Evolutionary conservation across 2,888 invertebrate species (phyloP).

Genomic region (Taphrorychus bicolor): DNA sequence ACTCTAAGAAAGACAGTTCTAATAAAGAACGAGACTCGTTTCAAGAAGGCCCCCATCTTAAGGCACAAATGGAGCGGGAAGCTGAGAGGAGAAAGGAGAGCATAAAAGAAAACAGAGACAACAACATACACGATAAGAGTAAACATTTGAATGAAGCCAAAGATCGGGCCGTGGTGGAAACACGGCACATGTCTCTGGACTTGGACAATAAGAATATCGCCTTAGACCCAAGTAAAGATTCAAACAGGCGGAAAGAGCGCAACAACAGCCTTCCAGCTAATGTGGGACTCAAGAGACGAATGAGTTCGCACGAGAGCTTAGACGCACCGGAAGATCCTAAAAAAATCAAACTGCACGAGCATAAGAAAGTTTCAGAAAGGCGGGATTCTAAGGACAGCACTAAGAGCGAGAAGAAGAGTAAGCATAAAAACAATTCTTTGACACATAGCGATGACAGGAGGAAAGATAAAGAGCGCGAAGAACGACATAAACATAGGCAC

Average conservation of each 20-base stretch:
- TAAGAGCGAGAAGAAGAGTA: slow-evolving; percentile 57
- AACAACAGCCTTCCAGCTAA: slow-evolving; percentile 70
- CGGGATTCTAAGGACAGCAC: slow-evolving; percentile 75
- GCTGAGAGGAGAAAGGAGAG: slow-evolving; percentile 59
- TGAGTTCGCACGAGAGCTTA: slow-evolving; percentile 75
- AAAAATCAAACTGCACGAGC: slow-evolving; percentile 64
- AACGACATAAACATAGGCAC: slow-evolving; percentile 53
- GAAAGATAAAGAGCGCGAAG: slow-evolving; percentile 55
- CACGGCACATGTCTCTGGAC: slow-evolving; percentile 62
- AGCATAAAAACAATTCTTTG: slow-evolving; percentile 68
- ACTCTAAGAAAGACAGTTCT: slow-evolving; percentile 39
- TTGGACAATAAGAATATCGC: slow-evolving; percentile 60
- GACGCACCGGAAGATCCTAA: slow-evolving; percentile 68
- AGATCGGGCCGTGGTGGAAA: slow-evolving; percentile 52
- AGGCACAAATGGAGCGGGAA: slow-evolving; percentile 58
- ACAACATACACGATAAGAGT: slow-evolving; percentile 64
- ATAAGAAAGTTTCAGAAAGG: slow-evolving; percentile 65
- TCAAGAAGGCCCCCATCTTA: slow-evolving; percentile 46
- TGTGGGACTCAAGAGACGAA: slow-evolving; percentile 74
- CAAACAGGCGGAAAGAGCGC: slow-evolving; percentile 66
- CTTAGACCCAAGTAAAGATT: slow-evolving; percentile 48
- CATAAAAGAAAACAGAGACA: slow-evolving; percentile 61
- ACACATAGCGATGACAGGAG: slow-evolving; percentile 48
- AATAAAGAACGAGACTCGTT: slow-evolving; percentile 38
- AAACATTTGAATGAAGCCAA: slow-evolving; percentile 46